phyloP scores from a whole-genome alignment of 2,888 invertebrate genomes.

The Mechanitis mazaeus region DNA sequence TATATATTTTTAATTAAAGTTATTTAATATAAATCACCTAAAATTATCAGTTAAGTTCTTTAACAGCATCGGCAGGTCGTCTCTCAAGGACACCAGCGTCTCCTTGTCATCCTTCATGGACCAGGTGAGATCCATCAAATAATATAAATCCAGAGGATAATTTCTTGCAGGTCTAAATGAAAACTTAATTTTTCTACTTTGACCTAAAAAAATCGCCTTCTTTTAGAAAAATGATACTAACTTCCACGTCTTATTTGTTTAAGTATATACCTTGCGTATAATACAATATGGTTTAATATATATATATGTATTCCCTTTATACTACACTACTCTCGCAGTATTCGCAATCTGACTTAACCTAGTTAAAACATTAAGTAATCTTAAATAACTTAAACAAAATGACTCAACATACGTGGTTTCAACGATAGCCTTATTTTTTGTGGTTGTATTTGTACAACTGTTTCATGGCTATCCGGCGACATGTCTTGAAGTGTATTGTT shows the following conservation, averaged over 20 bases:
- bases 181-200: conserved; percentile 78
- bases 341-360: not conserved
- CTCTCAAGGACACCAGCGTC: conserved; percentile 82
- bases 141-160: conserved; percentile 92
- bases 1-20: too few species aligned
- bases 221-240: too few species aligned
- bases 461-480: conserved; percentile 50
- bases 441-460: conserved; percentile 76
- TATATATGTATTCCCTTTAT: not conserved
- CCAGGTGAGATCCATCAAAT: conserved; percentile 92
- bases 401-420: conserved; percentile 73
- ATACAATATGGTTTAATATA: too few species aligned
- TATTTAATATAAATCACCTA: conserved; percentile 50
- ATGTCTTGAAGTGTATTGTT: conserved; percentile 73
- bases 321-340: not conserved
- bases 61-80: conserved; percentile 76
- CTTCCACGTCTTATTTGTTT: too few species aligned
- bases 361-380: not conserved
- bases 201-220: conserved; percentile 57
- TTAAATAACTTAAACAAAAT: conserved; percentile 5
- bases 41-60: conserved; percentile 83
- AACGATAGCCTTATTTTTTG: conserved; percentile 80
- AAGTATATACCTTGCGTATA: too few species aligned
- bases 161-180: conserved; percentile 87
- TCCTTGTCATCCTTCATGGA: conserved; percentile 93